These are phyloP conservation scores for Hippocampus abdominalis DNA, from an alignment of 2,113 vertebrate genomes.

Conservation along the genomic window DNA sequence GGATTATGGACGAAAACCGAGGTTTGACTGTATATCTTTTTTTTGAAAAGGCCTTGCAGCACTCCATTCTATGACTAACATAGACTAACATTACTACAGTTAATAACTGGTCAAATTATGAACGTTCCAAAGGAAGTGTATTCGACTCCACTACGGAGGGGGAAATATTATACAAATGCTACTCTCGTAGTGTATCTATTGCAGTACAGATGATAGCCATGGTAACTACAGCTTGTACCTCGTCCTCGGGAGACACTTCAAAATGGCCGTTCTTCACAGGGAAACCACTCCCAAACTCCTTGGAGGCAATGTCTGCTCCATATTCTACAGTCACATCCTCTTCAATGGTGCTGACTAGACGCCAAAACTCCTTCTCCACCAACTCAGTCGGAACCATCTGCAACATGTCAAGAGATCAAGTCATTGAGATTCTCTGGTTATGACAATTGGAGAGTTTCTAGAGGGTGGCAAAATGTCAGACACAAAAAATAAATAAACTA, in stretches of 20 bases:
- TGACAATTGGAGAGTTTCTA: not conserved
- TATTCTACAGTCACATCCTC: constrained; percentile 98
- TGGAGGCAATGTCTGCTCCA: constrained; percentile 95
- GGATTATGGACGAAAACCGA: no score
- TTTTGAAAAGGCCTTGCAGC: not conserved
- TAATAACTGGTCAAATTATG: not conserved
- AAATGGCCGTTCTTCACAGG: constrained; percentile 85
- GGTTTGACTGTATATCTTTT: no score
- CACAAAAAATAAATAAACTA: no score
- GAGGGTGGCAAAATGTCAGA: no score
- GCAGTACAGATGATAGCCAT: not conserved
- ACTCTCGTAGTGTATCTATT: not conserved
- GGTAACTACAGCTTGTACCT: constrained; percentile 70
- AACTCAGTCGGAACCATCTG: constrained; percentile 98
- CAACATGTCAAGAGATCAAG: not conserved
- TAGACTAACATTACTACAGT: not conserved
- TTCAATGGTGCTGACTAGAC: constrained; percentile 93
- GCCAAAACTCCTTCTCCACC: constrained; percentile 98
- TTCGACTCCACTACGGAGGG: no score
- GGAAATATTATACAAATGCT: not conserved
- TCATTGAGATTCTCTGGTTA: not conserved
- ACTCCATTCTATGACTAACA: not conserved
- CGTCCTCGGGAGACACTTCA: constrained; percentile 84
- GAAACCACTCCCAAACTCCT: constrained; percentile 97
- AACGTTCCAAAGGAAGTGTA: not conserved